Conservation (phyloP, 1,140 invertebrate species). For the Trichonephila clavata region DNA sequence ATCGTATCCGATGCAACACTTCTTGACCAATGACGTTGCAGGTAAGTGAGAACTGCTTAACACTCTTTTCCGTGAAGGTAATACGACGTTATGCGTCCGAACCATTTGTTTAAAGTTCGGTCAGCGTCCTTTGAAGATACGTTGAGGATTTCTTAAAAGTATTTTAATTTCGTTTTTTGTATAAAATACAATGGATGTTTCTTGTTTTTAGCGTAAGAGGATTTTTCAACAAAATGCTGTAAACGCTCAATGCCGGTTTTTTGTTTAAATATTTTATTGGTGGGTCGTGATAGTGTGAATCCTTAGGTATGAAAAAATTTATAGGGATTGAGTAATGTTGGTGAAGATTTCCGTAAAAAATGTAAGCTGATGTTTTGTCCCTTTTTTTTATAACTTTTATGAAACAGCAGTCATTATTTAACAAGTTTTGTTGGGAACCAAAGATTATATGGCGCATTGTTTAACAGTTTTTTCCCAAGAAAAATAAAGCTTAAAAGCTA, state of each 20-base stretch:
- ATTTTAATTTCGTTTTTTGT: not conserved
- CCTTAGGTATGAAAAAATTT: not conserved
- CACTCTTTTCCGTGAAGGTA: not conserved
- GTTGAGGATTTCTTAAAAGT: not conserved
- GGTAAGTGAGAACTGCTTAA: not conserved
- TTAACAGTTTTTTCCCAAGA: not conserved
- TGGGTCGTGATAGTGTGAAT: not conserved
- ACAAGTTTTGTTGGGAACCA: not conserved
- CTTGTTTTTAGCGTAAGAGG: not conserved
- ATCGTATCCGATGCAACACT: not conserved
- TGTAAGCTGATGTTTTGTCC: not conserved
- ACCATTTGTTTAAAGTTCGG: not conserved
- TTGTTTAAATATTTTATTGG: not conserved
- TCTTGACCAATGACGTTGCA: conserved; percentile 3
- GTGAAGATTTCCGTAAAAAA: not conserved
- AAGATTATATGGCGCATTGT: not conserved
- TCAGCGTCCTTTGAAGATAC: not conserved
- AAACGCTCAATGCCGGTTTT: not conserved
- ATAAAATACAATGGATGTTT: conserved; percentile 1
- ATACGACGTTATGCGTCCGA: not conserved
- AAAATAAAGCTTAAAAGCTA: not conserved
- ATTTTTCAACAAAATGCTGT: not conserved
- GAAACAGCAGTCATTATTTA: not conserved
- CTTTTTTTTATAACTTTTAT: not conserved
- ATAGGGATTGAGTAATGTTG: not conserved